Conservation (phyloP, 2,797 vertebrate species). For the Sebastes nivosus region DNA sequence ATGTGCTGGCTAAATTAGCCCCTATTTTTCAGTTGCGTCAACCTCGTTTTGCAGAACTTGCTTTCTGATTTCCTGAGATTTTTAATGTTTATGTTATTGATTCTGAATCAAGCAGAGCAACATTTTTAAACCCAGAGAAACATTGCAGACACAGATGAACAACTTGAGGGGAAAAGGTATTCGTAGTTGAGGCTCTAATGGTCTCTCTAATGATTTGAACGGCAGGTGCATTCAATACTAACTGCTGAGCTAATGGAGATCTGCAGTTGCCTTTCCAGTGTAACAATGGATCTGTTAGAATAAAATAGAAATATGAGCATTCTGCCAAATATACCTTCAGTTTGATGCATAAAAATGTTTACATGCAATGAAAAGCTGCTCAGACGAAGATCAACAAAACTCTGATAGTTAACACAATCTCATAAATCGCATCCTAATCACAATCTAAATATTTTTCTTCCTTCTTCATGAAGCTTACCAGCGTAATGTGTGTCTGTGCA, state of each 20-base stretch:
- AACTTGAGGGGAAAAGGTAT: slow-evolving; percentile 9
- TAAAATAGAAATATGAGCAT: slow-evolving; percentile 7
- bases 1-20: background rate
- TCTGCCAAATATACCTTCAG: background rate
- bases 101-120: background rate
- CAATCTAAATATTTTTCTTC: slow-evolving; percentile 41
- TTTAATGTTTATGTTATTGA: slow-evolving; percentile 11
- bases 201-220: slow-evolving; percentile 28
- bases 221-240: slow-evolving; percentile 20
- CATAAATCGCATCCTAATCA: slow-evolving; percentile 38
- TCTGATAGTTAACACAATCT: slow-evolving; percentile 23
- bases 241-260: slow-evolving; percentile 28
- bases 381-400: slow-evolving; percentile 36
- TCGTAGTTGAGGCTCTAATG: slow-evolving; percentile 25
- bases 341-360: slow-evolving; percentile 5
- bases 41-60: background rate
- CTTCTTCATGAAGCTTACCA: slow-evolving; percentile 7
- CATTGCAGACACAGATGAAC: background rate
- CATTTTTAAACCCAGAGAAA: slow-evolving; percentile 9
- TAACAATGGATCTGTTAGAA: slow-evolving; percentile 15
- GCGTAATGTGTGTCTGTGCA: slow-evolving; percentile 6
- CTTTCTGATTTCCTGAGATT: background rate
- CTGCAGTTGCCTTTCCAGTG: background rate
- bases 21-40: background rate
- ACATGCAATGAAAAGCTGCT: background rate